Conservation (phyloP, 2,797 vertebrate species). For the Clamator glandarius region DNA sequence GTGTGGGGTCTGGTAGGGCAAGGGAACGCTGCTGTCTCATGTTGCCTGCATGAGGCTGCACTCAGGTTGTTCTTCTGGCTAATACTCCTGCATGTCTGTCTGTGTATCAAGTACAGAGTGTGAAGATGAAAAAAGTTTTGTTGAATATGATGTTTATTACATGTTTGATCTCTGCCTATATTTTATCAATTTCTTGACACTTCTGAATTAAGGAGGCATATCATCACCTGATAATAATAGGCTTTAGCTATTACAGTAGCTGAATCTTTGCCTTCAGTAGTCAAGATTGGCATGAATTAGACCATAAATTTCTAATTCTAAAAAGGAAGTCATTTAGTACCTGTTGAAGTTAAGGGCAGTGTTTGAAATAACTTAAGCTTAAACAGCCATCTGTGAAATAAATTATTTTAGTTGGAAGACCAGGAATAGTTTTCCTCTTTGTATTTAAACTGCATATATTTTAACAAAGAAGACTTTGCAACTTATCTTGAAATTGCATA, state of each 20-base stretch:
- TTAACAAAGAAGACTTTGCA: not conserved
- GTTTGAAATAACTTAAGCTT: not conserved
- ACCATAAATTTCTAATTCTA: not conserved
- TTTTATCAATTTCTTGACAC: not conserved
- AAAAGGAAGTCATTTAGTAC: not conserved
- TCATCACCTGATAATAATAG: not conserved
- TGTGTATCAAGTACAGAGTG: not conserved
- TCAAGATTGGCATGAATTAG: not conserved
- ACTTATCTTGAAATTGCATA: not conserved
- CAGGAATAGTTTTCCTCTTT: not conserved
- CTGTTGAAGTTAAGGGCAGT: not conserved
- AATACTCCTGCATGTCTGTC: not conserved
- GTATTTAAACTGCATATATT: not conserved
- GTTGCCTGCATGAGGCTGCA: not conserved
- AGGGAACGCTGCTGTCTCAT: not conserved
- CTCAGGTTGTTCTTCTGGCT: not conserved
- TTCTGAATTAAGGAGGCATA: not conserved
- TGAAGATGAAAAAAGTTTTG: not conserved
- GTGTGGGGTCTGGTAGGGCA: accelerated
- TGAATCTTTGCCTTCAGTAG: not conserved
- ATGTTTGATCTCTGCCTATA: not conserved
- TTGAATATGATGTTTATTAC: not conserved
- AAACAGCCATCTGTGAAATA: not conserved
- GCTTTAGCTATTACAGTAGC: not conserved
- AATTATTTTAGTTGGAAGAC: not conserved